Evolutionary conservation across 1,140 invertebrate species (phyloP).

Genomic region (Drosophila nannoptera): DNA sequence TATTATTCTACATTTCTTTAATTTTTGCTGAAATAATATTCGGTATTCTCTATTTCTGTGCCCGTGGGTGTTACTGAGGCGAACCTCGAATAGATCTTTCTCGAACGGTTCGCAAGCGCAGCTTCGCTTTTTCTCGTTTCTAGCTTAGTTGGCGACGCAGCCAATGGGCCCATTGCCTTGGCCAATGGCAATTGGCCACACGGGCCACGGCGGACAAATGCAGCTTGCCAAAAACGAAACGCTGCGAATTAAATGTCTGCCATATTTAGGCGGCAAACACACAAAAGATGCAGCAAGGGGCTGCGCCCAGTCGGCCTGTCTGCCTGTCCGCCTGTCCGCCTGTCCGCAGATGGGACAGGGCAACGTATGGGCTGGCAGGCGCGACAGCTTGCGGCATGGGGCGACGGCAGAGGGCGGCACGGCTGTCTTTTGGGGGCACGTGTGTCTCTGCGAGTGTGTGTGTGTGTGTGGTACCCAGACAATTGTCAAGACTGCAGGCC

Average conservation of each 20-base stretch:
- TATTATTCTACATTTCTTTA: no score
- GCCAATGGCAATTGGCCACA: conserved; percentile 8
- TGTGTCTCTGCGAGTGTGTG: conserved; percentile 4
- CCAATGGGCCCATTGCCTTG: neutral
- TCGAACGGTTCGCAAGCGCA: neutral
- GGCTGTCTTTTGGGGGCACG: conserved; percentile 12
- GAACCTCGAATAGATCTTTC: no score
- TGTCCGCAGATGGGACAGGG: conserved; percentile 43
- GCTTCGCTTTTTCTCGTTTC: neutral
- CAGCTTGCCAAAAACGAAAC: conserved; percentile 47
- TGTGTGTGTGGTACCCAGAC: conserved; percentile 44
- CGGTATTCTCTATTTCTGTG: no score
- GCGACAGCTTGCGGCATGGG: conserved; percentile 43
- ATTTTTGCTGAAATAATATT: no score
- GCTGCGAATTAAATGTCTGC: conserved; percentile 55
- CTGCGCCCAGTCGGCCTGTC: no score
- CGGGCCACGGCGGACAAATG: conserved; percentile 5
- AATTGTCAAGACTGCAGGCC: conserved; percentile 46
- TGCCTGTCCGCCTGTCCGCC: no score
- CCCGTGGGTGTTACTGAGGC: no score
- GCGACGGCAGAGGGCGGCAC: conserved; percentile 2
- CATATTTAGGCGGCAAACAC: conserved; percentile 58
- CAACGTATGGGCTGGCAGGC: conserved; percentile 64
- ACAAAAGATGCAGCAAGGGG: conserved; percentile 28
- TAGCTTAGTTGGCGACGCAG: neutral